Percentiles rank a stretch among this genome's conserved stretches.
phyloP scores from a whole-genome alignment of 2,888 invertebrate genomes.

The Oscheius sp. region DNA sequence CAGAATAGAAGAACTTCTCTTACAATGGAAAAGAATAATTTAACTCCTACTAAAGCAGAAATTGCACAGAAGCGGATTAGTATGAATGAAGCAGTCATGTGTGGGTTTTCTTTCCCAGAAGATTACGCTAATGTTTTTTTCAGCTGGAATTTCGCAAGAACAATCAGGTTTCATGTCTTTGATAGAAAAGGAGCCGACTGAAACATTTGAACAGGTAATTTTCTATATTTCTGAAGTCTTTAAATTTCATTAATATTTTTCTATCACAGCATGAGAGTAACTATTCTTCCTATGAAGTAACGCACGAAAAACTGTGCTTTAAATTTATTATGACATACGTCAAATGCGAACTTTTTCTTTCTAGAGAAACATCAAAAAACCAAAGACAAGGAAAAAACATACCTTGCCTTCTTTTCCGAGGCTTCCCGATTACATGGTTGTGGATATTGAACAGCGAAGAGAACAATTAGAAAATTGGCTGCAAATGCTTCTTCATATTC shows the following conservation, averaged over 20 bases:
- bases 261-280: slow-evolving; percentile 11
- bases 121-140: too few relatives aligned
- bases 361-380: slow-evolving; percentile 20
- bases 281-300: slow-evolving; percentile 10
- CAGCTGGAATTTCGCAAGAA: slow-evolving; percentile 55
- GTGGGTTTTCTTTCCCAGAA: slow-evolving; percentile 29
- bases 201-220: slow-evolving; percentile 18
- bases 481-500: slow-evolving; percentile 84
- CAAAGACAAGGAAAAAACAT: slow-evolving; percentile 45
- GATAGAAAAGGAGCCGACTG: slow-evolving; percentile 6
- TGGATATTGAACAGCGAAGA: slow-evolving; percentile 66
- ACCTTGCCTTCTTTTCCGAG: slow-evolving; percentile 64
- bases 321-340: too few relatives aligned
- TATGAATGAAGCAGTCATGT: slow-evolving; percentile 52
- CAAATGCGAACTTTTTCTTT: too few relatives aligned
- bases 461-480: slow-evolving; percentile 88
- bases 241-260: too few relatives aligned
- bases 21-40: slow-evolving; percentile 34
- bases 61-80: slow-evolving; percentile 13
- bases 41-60: slow-evolving; percentile 21
- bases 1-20: slow-evolving; percentile 32
- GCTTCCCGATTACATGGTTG: slow-evolving; percentile 66
- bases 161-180: slow-evolving; percentile 1
- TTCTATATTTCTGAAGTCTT: too few relatives aligned
- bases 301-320: slow-evolving; percentile 24